Conservation (phyloP, 2,888 invertebrate genomes). For the Branchipolynoe longqiensis region DNA sequence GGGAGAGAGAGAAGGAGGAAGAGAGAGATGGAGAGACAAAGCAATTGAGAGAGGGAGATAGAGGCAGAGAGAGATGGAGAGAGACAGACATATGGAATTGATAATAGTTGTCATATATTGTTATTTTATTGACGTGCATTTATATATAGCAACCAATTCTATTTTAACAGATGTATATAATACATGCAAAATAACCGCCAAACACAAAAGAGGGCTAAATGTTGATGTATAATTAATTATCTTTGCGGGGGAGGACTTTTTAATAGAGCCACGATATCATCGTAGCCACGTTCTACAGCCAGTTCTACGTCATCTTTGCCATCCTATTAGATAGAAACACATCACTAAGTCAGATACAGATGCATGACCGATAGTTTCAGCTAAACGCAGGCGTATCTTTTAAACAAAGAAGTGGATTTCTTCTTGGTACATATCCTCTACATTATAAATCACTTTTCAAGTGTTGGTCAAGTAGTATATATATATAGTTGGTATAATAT, state of each 20-base stretch:
- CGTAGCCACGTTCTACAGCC: neutral
- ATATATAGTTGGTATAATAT: no score
- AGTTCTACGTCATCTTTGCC: slow-evolving; percentile 18
- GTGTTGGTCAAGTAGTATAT: no score
- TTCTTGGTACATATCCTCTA: no score
- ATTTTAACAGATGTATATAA: neutral
- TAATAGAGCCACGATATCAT: neutral
- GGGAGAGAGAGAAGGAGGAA: no score
- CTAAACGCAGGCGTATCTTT: no score
- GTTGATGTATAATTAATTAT: no score
- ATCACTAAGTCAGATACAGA: no score
- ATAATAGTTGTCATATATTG: neutral
- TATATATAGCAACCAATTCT: neutral
- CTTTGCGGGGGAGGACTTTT: neutral
- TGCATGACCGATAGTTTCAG: no score
- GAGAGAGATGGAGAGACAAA: neutral
- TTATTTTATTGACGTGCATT: neutral
- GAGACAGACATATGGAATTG: neutral
- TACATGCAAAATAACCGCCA: neutral
- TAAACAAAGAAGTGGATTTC: no score
- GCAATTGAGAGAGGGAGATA: neutral
- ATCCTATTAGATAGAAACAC: neutral
- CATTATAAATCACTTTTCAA: no score
- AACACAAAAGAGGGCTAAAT: no score
- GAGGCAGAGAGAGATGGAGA: neutral